Conservation (phyloP, 1,140 invertebrate genomes). For the Cyclargus thomasi region DNA sequence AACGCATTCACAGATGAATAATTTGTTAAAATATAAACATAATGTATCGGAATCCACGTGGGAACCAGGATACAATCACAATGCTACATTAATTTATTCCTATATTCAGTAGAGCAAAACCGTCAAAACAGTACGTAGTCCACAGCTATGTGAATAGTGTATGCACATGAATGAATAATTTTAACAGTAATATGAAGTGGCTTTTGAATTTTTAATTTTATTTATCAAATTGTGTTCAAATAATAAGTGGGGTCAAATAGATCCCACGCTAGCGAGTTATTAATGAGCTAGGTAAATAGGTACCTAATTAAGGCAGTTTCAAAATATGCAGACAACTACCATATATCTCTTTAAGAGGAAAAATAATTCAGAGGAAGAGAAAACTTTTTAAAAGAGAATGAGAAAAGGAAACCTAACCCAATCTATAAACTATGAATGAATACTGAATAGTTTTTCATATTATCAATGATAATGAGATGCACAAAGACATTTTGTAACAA, state of each 20-base stretch:
- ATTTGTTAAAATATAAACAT: neutral
- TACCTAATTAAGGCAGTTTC: neutral
- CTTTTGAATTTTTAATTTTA: neutral
- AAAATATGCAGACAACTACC: neutral
- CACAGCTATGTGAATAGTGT: slow-evolving; percentile 18
- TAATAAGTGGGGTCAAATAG: neutral
- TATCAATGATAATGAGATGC: too few species aligned
- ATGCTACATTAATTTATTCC: slow-evolving; percentile 49
- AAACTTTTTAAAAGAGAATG: too few species aligned
- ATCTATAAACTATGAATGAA: too few species aligned
- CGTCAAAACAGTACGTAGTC: slow-evolving; percentile 44
- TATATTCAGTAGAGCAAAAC: slow-evolving; percentile 56
- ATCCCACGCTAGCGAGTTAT: neutral
- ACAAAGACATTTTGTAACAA: slow-evolving; percentile 17
- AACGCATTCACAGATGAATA: neutral
- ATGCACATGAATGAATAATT: slow-evolving; percentile 4
- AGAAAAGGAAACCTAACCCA: too few species aligned
- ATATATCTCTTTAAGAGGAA: too few species aligned
- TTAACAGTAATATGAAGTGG: neutral
- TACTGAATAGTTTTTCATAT: too few species aligned
- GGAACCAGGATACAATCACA: slow-evolving; percentile 29
- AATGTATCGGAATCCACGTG: slow-evolving; percentile 28
- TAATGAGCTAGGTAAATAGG: neutral
- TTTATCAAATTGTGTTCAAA: neutral
- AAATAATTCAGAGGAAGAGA: too few species aligned